phyloP scores from a whole-genome alignment of 2,113 vertebrate species.

The Neoarius graeffei region DNA sequence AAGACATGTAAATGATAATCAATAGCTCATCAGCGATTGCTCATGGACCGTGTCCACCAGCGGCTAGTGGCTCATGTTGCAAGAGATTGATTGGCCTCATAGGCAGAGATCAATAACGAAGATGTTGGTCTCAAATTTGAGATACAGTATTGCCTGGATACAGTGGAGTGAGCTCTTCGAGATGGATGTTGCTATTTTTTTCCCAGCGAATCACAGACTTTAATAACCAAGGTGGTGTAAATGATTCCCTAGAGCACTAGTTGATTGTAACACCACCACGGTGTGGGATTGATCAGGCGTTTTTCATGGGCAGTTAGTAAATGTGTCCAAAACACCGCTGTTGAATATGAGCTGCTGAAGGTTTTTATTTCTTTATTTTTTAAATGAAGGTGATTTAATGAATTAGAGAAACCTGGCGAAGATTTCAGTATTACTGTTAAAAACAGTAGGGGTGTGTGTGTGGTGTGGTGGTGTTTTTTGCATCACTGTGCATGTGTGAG shows the following conservation, averaged over 20 bases:
- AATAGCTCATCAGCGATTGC: conserved; percentile 53
- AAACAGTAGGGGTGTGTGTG: too few relatives aligned
- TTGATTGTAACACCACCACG: neutral
- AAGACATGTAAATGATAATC: conserved; percentile 56
- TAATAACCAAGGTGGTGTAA: neutral
- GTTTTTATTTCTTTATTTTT: neutral
- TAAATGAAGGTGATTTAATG: neutral
- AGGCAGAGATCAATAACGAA: conserved; percentile 39
- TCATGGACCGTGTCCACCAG: conserved; percentile 37
- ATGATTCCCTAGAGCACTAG: conserved; percentile 2
- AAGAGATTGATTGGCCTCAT: conserved; percentile 49
- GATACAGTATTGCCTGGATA: conserved; percentile 51
- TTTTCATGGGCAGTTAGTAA: neutral
- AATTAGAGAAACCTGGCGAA: neutral
- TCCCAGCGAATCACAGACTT: neutral
- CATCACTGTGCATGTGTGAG: neutral
- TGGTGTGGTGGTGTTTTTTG: neutral
- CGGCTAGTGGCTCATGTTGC: conserved; percentile 33
- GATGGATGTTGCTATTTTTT: neutral
- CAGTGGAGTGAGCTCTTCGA: neutral
- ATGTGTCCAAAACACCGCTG: neutral
- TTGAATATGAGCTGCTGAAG: neutral
- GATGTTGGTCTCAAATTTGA: conserved; percentile 36
- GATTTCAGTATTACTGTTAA: neutral
- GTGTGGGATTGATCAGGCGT: neutral